Percentiles rank a stretch among this genome's conserved stretches.
phyloP scores from a whole-genome alignment of 35 echinoderm and acorn worm species.

The Patiria miniata region DNA sequence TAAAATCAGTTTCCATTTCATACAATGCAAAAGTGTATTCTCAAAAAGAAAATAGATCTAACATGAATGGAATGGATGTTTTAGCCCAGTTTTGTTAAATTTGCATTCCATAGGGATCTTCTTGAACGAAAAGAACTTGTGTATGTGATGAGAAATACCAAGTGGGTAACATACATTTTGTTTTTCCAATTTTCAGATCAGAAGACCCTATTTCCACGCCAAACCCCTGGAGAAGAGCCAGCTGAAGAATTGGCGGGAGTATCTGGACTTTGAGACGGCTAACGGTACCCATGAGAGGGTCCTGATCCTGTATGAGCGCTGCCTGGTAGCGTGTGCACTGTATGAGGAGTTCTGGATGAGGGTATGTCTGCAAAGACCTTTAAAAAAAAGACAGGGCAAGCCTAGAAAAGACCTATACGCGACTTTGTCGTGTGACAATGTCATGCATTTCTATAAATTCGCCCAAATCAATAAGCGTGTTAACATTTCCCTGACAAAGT shows the following conservation, averaged over 20 bases:
- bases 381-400: not conserved
- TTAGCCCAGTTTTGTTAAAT: too few species aligned
- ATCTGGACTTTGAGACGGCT: constrained; percentile 92
- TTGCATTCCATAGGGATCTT: too few species aligned
- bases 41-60: too few species aligned
- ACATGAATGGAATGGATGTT: too few species aligned
- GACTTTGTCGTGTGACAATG: not conserved
- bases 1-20: too few species aligned
- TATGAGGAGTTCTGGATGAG: constrained; percentile 98
- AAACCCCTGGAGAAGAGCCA: constrained; percentile 91
- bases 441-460: not conserved
- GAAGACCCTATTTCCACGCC: constrained; percentile 97
- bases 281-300: constrained; percentile 77
- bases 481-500: too few species aligned
- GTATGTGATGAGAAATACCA: too few species aligned
- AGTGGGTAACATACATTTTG: too few species aligned
- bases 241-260: constrained; percentile 95
- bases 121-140: too few species aligned
- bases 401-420: not conserved
- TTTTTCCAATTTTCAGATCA: constrained; percentile 58
- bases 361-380: constrained; percentile 33
- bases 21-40: too few species aligned
- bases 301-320: constrained; percentile 84
- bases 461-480: too few species aligned
- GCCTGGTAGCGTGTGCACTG: constrained; percentile 90